Base-by-base conservation (phyloP, 2,888 invertebrate species). In the Drosophila niveifrons region DNA sequence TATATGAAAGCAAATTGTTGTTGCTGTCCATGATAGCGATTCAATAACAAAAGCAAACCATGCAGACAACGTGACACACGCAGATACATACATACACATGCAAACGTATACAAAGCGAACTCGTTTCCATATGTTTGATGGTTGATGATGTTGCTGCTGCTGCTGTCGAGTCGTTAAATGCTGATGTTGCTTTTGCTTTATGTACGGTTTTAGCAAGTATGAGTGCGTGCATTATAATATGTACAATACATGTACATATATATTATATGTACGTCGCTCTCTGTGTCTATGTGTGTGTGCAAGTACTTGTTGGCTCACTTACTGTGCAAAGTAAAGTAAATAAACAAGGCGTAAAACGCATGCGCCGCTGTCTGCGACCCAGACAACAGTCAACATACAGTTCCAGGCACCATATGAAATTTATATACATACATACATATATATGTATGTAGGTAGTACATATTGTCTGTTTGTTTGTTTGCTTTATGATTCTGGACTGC, bases 41-140 rank as follows among this genome's bases (percentile, higher is more conserved):
- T 83, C 81, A 81, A 81, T 84, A 82, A 83, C 82, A 82, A 82
- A 84, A 79, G 69, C 67, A 61, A 73, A 67, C 67, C 77, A 66
- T 78, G 77, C 74, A 80, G 67, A 75, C 74, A 64, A 74, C 64
- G 57, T 61, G 63, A 72, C 66, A 63, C 46, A 67, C 48, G n/a
- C n/a, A n/a, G n/a, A n/a, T n/a, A 70, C 41, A 53, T 15, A 65
- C 47, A 63, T 8, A 47, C 47, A 41, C 15, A 51, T 44, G 61
- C 3, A 23, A 7, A 61, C 15, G 17, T 57, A 50, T 47, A 75
- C 41, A 62, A 52, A 70, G 17, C 62, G 80, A 83, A 85, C 85
- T 75, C 82, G 82, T 83, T 83, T 83, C 82, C 82, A 83, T 83
- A 83, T 83, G 82, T 85, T 82, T 70, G 82, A 58, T 61, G 62